A percentile compares a stretch with the other conserved stretches of the same genome.
phyloP scores from a whole-genome alignment of 2,888 invertebrate species.

The Subacronicta megacephala region DNA sequence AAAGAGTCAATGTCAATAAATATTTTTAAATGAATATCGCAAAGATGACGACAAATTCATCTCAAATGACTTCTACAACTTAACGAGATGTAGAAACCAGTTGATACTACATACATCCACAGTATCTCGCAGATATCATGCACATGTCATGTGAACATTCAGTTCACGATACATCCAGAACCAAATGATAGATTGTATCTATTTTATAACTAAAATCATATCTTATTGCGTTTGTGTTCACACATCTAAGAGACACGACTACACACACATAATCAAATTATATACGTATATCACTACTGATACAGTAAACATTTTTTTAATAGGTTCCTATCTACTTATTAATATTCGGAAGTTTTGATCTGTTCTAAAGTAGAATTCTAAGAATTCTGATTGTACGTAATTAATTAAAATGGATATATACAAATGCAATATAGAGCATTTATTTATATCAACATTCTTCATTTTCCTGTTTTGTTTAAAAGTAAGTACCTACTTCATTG shows the following conservation, averaged over 20 bases:
- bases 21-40: too few species aligned
- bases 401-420: conserved; percentile 14
- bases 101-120: conserved; percentile 22
- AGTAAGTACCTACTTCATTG: conserved; percentile 39
- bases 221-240: conserved; percentile 9
- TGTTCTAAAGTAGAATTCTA: conserved; percentile 9
- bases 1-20: too few species aligned
- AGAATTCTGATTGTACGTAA: conserved; percentile 9
- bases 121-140: conserved; percentile 23
- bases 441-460: conserved; percentile 49
- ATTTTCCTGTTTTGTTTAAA: conserved; percentile 61
- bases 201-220: conserved; percentile 6
- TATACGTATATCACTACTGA: background rate
- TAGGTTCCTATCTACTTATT: too few species aligned
- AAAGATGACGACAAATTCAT: conserved; percentile 9
- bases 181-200: background rate
- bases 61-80: conserved; percentile 19
- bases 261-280: background rate
- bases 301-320: conserved; percentile 1
- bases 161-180: conserved; percentile 20
- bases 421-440: conserved; percentile 40
- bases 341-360: conserved; percentile 9
- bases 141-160: conserved; percentile 27
- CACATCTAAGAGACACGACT: background rate
- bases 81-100: conserved; percentile 24